Evolutionary conservation across 2,888 invertebrate genomes (phyloP).

Genomic region (Callimorpha dominula): DNA sequence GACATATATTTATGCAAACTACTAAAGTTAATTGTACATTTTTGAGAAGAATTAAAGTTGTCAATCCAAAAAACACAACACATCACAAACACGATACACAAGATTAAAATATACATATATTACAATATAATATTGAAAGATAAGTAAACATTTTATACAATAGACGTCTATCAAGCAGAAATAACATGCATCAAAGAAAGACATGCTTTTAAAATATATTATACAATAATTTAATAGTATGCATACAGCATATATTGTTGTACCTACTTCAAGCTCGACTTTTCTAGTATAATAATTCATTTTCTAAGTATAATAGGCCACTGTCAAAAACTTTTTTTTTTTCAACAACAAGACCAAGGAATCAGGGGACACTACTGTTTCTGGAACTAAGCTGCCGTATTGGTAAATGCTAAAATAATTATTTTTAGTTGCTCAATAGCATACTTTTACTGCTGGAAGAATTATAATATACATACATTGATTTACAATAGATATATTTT

Average conservation of each 20-base stretch:
- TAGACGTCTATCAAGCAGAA: constrained; percentile 25
- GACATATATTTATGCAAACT: constrained; percentile 5
- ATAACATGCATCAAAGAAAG: constrained; percentile 19
- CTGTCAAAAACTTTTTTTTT: constrained; percentile 32
- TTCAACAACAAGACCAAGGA: constrained; percentile 58
- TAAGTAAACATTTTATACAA: background rate
- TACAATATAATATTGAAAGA: constrained; percentile 8
- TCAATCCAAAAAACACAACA: constrained; percentile 25
- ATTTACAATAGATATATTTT: constrained; percentile 12
- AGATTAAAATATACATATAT: constrained; percentile 21
- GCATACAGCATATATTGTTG: constrained; percentile 26
- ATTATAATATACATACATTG: constrained; percentile 16
- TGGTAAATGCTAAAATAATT: constrained; percentile 85
- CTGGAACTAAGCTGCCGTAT: constrained; percentile 82
- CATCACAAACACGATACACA: constrained; percentile 33
- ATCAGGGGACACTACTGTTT: constrained; percentile 66
- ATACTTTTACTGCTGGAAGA: constrained; percentile 73
- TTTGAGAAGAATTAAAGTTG: background rate
- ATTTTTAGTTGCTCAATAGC: constrained; percentile 71
- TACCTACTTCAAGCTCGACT: constrained; percentile 44
- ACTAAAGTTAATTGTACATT: constrained; percentile 48
- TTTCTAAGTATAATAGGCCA: constrained; percentile 35
- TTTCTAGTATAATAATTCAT: constrained; percentile 36
- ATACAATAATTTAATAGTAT: constrained; percentile 15
- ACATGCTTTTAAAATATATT: constrained; percentile 20